Conservation (phyloP, 2,888 invertebrate species). For the Antheraea yamamai region DNA sequence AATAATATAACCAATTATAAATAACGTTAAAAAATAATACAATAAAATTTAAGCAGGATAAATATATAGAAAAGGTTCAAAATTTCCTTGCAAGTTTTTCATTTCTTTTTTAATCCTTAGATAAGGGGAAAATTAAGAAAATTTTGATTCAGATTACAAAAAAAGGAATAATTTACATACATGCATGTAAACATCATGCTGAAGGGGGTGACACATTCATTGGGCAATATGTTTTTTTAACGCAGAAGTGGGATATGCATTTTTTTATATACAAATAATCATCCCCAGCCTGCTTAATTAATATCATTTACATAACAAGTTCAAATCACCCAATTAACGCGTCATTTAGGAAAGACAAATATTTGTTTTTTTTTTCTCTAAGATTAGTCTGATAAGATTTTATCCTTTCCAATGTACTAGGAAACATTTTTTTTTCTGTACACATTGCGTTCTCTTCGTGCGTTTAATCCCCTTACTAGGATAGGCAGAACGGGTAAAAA, state of each 20-base stretch:
- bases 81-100: slow-evolving; percentile 6
- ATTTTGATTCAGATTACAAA: slow-evolving; percentile 7
- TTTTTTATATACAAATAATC: neutral
- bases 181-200: slow-evolving; percentile 30
- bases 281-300: neutral
- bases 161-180: slow-evolving; percentile 39
- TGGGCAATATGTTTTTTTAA: neutral
- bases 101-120: neutral
- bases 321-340: neutral
- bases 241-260: neutral
- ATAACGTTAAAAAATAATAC: neutral
- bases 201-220: neutral
- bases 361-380: neutral
- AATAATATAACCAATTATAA: neutral
- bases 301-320: neutral
- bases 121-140: slow-evolving; percentile 8
- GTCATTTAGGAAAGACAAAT: neutral
- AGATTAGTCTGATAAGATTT: neutral
- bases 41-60: neutral
- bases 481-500: neutral
- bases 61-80: neutral
- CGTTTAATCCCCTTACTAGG: neutral
- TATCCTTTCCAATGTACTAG: neutral
- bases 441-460: neutral
- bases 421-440: neutral